phyloP scores from a whole-genome alignment of 2,113 vertebrate species.

The Setophaga petechia region DNA sequence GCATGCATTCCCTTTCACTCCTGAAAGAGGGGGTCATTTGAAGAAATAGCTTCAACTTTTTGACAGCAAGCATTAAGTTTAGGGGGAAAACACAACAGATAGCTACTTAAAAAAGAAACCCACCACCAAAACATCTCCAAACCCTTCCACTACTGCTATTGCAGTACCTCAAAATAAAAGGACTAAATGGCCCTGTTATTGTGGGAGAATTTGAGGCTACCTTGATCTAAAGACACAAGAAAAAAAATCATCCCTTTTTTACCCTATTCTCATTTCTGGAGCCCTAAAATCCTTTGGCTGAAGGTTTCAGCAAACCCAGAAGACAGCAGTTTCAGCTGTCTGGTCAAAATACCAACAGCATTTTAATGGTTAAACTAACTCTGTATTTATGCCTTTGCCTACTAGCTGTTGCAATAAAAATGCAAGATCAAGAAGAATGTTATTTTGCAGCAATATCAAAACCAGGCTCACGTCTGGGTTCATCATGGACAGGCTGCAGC shows the following conservation, averaged over 20 bases:
- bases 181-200: background rate
- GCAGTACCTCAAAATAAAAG: background rate
- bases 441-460: background rate
- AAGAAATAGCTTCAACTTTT: background rate
- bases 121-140: background rate
- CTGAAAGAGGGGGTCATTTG: background rate
- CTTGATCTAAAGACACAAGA: background rate
- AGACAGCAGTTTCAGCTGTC: background rate
- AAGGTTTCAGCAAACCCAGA: background rate
- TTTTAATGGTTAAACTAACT: slow-evolving; percentile 13
- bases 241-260: background rate
- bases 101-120: background rate
- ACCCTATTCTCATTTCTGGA: background rate
- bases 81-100: background rate
- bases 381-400: background rate
- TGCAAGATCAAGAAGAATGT: background rate
- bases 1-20: background rate
- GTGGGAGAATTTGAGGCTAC: background rate
- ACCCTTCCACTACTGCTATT: background rate
- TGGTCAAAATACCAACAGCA: background rate
- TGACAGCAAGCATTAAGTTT: background rate
- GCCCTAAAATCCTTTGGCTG: background rate
- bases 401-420: background rate
- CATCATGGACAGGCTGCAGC: background rate
- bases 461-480: background rate